Evolutionary conservation across 2,888 invertebrate genomes (phyloP), one percentile per base, ranked within the genome.

Genomic region (Dicycla oo): DNA sequence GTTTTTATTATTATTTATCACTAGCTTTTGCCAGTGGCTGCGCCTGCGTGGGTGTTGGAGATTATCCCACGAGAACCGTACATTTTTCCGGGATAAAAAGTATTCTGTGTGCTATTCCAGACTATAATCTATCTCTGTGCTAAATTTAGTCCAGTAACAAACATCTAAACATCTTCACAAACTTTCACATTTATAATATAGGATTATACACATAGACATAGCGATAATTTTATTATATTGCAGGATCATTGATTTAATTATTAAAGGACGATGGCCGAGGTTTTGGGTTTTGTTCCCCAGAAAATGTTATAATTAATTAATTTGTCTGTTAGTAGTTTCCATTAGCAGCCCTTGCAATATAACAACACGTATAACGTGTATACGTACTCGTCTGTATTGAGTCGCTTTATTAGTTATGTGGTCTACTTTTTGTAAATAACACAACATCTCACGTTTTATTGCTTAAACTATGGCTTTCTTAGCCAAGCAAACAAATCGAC

Each of bases 371-470:
- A 23, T 15, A 45, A 58, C 2, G 38, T 43, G n/a, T n/a, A 23
- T 64, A 10, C 18, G 38, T 13, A 34, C 18, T 62, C 13, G 15
- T 63, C 40, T 56, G 13, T 10, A 26, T 10, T 34, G 40, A 49
- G 38, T 51, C 38, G 11, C 8, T 45, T 51, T 30, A 66, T 38
- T 38, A 38, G 13, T 20, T n/a, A 3, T n/a, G 13, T 13, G n/a
- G 20, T 20, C n/a, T 61, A n/a, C n/a, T 45, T 47, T 51, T 53
- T 57, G 20, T 26, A 49, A 34, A 60, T 18, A 34, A 34, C 15
- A 26, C 34, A 26, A 40, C 49, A 34, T 49, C n/a, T 60, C 47
- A 43, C 47, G 13, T 56, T 61, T 56, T 56, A 57, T 56, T 58
- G 20, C 40, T 58, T 13, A 58, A 45, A 23, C 20, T 34, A 20